These are phyloP conservation scores for Anisognathus igniventris DNA, from an alignment of 2,797 vertebrate species.

Conservation along the genomic window DNA sequence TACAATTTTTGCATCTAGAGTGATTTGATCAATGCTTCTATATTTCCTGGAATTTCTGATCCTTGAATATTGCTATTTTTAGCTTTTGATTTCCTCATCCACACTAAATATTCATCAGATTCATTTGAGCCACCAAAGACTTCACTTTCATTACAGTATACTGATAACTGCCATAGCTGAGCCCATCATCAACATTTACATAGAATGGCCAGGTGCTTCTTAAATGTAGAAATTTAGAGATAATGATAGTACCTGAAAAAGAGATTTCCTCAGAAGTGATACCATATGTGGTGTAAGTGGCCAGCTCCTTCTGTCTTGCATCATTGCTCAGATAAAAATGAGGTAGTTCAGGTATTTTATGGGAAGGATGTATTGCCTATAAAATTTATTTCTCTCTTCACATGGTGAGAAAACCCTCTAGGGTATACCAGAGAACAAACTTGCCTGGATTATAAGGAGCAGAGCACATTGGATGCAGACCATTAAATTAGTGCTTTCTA, in stretches of 20 bases:
- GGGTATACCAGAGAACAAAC: constrained; percentile 11
- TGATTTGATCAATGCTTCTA: neutral
- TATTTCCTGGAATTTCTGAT: constrained; percentile 21
- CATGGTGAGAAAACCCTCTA: neutral
- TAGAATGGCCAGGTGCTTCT: constrained; percentile 14
- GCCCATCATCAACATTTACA: constrained; percentile 31
- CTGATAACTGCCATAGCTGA: neutral
- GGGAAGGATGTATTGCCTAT: constrained; percentile 22
- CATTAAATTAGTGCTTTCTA: constrained; percentile 61
- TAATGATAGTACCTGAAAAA: neutral
- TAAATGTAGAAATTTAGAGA: constrained; percentile 4
- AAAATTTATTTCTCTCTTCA: constrained; percentile 55
- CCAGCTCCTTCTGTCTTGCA: constrained; percentile 13
- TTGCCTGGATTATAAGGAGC: constrained; percentile 11
- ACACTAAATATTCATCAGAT: constrained; percentile 50
- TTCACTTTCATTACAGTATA: neutral
- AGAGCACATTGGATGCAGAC: neutral
- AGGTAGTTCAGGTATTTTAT: constrained; percentile 52
- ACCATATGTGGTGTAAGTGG: neutral
- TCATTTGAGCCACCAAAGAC: neutral
- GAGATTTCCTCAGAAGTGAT: constrained; percentile 20
- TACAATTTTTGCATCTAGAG: neutral
- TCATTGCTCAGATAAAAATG: constrained; percentile 58
- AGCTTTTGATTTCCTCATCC: constrained; percentile 7
- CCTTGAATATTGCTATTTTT: constrained; percentile 28